phyloP scores from a whole-genome alignment of 2,797 vertebrate genomes.

The Aplochiton taeniatus region DNA sequence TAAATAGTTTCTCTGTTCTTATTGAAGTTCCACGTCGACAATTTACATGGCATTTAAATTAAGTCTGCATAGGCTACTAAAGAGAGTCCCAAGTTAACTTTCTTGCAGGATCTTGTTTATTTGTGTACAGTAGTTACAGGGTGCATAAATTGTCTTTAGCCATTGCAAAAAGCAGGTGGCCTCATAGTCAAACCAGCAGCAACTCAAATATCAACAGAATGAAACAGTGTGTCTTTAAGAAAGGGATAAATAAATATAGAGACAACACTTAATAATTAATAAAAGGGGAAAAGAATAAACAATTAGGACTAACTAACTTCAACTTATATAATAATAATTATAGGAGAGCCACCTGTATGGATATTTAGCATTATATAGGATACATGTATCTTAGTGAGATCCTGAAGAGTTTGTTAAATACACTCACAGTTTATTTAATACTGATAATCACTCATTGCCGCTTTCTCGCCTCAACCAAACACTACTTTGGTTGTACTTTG shows the following conservation, averaged over 20 bases:
- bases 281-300: too few relatives aligned
- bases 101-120: constrained; percentile 40
- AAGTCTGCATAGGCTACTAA: constrained; percentile 26
- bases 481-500: constrained; percentile 2
- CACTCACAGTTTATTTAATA: background rate
- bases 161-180: constrained; percentile 39
- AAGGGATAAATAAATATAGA: too few relatives aligned
- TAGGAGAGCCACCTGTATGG: too few relatives aligned
- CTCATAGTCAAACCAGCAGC: constrained; percentile 32
- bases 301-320: too few relatives aligned
- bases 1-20: too few relatives aligned
- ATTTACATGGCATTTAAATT: constrained; percentile 10
- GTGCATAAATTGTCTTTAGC: constrained; percentile 33
- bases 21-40: background rate
- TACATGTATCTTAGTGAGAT: too few relatives aligned
- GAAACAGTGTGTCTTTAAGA: background rate
- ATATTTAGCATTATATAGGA: too few relatives aligned
- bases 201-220: constrained; percentile 26
- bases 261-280: too few relatives aligned
- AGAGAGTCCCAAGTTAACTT: too few relatives aligned
- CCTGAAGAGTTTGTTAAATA: background rate
- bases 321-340: too few relatives aligned
- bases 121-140: constrained; percentile 52
- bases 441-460: background rate
- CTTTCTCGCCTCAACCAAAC: constrained; percentile 10